These are phyloP conservation scores for Eciton burchellii DNA, from an alignment of 1,140 invertebrate species.

Conservation along the genomic window DNA sequence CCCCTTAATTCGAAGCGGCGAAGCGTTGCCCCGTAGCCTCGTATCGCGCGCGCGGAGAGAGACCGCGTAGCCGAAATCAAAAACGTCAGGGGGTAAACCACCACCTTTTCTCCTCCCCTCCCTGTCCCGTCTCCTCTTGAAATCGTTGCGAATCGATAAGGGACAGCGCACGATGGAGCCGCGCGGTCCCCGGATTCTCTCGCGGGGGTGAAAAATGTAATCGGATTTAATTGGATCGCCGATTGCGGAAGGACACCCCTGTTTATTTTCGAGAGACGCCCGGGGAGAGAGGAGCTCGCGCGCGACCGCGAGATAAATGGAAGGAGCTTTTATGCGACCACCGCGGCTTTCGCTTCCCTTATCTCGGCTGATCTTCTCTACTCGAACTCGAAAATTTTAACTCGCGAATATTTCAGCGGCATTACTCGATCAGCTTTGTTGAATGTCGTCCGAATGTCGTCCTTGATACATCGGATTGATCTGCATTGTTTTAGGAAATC, in stretches of 20 bases:
- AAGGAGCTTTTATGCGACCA: background rate
- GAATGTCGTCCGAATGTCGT: background rate
- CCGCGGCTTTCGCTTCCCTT: conserved; percentile 3
- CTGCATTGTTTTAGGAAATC: too few relatives aligned
- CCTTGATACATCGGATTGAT: background rate
- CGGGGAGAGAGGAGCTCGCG: background rate
- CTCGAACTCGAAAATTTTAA: conserved; percentile 12
- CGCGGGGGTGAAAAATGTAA: conserved; percentile 7
- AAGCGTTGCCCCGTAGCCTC: conserved; percentile 77
- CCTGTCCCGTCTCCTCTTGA: conserved; percentile 61
- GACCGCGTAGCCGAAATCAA: conserved; percentile 78
- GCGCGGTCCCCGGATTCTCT: conserved; percentile 8
- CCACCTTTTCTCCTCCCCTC: conserved; percentile 73
- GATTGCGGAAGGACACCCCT: conserved; percentile 41
- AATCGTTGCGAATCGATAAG: conserved; percentile 84
- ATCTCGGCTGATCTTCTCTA: conserved; percentile 10
- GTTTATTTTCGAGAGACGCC: conserved; percentile 43
- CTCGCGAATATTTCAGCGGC: background rate
- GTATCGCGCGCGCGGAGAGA: conserved; percentile 75
- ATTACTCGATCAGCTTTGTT: background rate
- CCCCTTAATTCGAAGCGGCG: conserved; percentile 83
- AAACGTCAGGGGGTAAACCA: conserved; percentile 80
- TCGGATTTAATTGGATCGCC: conserved; percentile 62
- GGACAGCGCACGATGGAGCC: conserved; percentile 64
- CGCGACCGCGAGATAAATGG: conserved; percentile 29